Conservation (phyloP, 92 coral and sea anemone genomes). For the Epizoanthus rinbou region DNA sequence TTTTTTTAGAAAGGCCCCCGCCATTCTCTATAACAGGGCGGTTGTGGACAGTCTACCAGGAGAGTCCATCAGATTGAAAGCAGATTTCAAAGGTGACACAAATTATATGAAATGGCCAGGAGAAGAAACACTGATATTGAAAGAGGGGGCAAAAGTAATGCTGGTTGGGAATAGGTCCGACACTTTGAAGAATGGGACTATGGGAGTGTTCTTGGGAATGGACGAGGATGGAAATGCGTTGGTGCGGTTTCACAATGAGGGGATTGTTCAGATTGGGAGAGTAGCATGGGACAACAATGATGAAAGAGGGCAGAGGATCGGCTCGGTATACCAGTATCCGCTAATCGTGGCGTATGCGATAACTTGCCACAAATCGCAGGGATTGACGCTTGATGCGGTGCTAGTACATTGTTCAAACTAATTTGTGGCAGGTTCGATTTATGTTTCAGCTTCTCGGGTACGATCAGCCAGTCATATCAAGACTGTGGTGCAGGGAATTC, state of each 20-base stretch:
- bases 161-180: slow-evolving; percentile 51
- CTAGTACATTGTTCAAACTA: slow-evolving; percentile 20
- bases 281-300: slow-evolving; percentile 15
- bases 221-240: background rate
- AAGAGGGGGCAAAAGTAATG: slow-evolving; percentile 46
- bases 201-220: slow-evolving; percentile 37
- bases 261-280: slow-evolving; percentile 5
- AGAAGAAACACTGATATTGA: slow-evolving; percentile 38
- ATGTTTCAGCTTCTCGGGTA: slow-evolving; percentile 9
- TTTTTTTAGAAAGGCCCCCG: slow-evolving; percentile 43
- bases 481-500: slow-evolving; percentile 12
- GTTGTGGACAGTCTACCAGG: slow-evolving; percentile 40
- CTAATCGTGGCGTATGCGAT: slow-evolving; percentile 16
- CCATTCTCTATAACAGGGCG: slow-evolving; percentile 37
- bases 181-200: slow-evolving; percentile 41
- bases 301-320: slow-evolving; percentile 36
- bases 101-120: slow-evolving; percentile 49
- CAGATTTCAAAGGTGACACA: slow-evolving; percentile 34
- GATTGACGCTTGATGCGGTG: slow-evolving; percentile 1
- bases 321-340: slow-evolving; percentile 18
- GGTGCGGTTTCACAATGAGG: slow-evolving; percentile 6
- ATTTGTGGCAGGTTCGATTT: slow-evolving; percentile 23
- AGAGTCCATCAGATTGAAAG: slow-evolving; percentile 19
- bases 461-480: slow-evolving; percentile 5
- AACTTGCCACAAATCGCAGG: slow-evolving; percentile 15